These are phyloP conservation scores for Megaceryle alcyon DNA, from an alignment of 2,797 vertebrate genomes.

Conservation along the genomic window DNA sequence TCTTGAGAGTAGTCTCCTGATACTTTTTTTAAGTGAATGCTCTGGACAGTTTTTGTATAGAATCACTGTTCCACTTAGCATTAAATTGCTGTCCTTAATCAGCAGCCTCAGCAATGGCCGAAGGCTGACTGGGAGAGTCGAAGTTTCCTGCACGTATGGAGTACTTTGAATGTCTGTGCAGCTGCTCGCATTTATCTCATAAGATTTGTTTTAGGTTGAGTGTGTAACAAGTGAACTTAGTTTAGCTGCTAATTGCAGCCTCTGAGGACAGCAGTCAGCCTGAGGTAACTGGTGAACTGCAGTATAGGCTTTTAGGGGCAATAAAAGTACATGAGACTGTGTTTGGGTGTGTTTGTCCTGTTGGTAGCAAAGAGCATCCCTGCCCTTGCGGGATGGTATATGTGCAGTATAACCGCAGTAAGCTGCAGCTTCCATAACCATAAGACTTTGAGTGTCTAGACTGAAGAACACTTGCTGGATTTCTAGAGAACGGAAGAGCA, in stretches of 20 bases:
- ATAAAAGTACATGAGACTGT: not conserved
- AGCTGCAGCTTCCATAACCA: not conserved
- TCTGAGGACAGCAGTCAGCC: not conserved
- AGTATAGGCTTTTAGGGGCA: not conserved
- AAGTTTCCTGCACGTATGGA: not conserved
- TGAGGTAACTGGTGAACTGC: not conserved
- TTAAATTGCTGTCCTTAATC: not conserved
- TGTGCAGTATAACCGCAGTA: not conserved
- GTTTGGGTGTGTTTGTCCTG: not conserved
- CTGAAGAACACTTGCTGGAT: not conserved
- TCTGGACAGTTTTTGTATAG: slow-evolving; percentile 4
- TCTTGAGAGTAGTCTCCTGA: not conserved
- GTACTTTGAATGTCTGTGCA: not conserved
- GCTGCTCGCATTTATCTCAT: not conserved
- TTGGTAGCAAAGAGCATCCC: not conserved
- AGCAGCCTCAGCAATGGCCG: not conserved
- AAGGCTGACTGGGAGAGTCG: not conserved
- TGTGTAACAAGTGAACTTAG: not conserved
- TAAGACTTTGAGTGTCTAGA: not conserved
- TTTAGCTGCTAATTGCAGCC: not conserved
- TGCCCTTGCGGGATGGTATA: not conserved
- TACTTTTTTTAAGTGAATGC: not conserved
- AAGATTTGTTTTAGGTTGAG: not conserved
- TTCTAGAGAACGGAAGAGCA: not conserved
- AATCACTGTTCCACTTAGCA: not conserved